These are phyloP conservation scores for Procavia capensis DNA, from an alignment of 2,113 vertebrate species.

Conservation along the genomic window DNA sequence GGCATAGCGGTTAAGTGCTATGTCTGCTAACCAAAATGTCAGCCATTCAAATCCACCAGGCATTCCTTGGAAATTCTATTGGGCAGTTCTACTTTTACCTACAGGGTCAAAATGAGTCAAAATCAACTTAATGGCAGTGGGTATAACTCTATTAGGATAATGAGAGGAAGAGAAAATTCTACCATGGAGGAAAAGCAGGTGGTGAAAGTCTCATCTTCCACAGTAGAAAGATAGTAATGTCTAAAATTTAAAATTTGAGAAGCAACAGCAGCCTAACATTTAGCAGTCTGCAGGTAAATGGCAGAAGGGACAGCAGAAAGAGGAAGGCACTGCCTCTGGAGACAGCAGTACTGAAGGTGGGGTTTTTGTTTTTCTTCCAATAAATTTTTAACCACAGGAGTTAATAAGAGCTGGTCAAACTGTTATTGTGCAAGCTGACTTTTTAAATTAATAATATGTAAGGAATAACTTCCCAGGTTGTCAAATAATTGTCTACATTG, in stretches of 20 bases:
- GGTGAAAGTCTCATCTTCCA: background rate
- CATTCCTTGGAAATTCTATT: no score
- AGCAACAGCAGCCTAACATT: background rate
- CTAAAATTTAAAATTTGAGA: background rate
- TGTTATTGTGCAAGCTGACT: background rate
- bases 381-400: background rate
- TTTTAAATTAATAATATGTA: background rate
- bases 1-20: no score
- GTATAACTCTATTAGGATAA: background rate
- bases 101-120: no score
- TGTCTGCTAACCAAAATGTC: no score
- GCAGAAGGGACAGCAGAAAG: background rate
- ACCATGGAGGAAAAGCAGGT: background rate
- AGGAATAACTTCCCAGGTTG: background rate
- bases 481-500: background rate
- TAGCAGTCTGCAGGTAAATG: background rate
- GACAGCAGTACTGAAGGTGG: background rate
- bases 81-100: no score
- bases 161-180: background rate
- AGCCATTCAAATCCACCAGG: no score
- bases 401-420: background rate
- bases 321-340: background rate
- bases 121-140: no score
- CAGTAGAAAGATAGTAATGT: background rate
- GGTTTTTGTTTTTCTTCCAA: background rate